Percentiles rank a stretch among this genome's conserved stretches.
Evolutionary conservation across 2,888 invertebrate species (phyloP).

Genomic region (Drosophila koepferae): DNA sequence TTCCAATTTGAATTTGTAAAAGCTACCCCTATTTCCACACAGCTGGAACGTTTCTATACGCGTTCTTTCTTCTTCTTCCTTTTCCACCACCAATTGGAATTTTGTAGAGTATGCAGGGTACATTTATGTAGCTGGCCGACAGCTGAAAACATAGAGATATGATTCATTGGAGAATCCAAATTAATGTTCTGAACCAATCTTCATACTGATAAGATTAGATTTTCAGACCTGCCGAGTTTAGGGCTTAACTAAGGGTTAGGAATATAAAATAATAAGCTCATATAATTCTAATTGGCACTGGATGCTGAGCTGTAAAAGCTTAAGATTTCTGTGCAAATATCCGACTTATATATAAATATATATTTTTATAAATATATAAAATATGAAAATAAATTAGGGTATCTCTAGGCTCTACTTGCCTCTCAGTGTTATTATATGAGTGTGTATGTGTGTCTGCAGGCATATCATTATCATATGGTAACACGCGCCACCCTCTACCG

Average conservation of each 20-base stretch:
- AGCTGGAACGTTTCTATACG: conserved; percentile 52
- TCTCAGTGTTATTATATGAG: conserved; percentile 3
- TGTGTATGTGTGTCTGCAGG: conserved; percentile 17
- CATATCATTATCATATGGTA: conserved; percentile 78
- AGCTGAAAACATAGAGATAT: not conserved
- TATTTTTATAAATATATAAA: no score
- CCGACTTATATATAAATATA: no score
- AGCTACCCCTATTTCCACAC: conserved; percentile 70
- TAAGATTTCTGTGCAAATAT: no score
- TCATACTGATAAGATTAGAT: no score
- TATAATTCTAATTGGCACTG: no score
- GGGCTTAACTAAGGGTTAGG: no score
- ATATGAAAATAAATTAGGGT: no score
- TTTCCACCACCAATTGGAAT: conserved; percentile 77
- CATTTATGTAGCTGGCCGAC: not conserved
- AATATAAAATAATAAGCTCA: no score
- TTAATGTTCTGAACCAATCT: not conserved
- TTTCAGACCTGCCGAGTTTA: not conserved
- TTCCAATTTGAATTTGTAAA: conserved; percentile 72
- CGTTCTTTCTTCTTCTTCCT: not conserved
- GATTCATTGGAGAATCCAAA: not conserved
- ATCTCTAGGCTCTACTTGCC: not conserved
- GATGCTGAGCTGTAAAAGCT: no score
- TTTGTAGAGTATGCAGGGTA: conserved; percentile 7
- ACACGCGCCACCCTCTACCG: conserved; percentile 55